A percentile compares a stretch with the other conserved stretches of the same genome.
Conservation (phyloP, 2,113 vertebrate species). For the Sinocyclocheilus grahami region DNA sequence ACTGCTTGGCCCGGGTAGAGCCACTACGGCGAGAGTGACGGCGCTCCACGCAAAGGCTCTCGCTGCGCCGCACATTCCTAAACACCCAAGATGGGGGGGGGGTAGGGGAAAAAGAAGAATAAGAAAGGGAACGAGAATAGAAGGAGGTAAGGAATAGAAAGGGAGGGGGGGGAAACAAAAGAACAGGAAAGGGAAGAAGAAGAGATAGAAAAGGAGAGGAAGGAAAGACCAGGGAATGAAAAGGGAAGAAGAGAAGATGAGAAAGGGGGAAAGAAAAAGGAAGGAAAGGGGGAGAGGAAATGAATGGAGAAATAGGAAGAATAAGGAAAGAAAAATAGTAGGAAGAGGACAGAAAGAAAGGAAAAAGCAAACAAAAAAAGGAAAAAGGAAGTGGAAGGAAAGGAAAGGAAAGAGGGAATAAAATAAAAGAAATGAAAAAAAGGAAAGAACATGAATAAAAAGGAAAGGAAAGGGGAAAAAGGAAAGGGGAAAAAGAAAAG, state of each 20-base stretch:
- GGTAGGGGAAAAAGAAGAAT: neutral
- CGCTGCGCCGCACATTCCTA: slow-evolving; percentile 83
- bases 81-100: slow-evolving; percentile 46
- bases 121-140: neutral
- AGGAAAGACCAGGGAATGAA: neutral
- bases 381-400: too few relatives aligned
- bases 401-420: neutral
- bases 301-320: neutral
- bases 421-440: too few relatives aligned
- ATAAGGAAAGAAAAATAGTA: neutral
- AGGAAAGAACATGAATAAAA: too few relatives aligned
- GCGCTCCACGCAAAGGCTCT: slow-evolving; percentile 87
- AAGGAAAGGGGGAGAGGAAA: neutral
- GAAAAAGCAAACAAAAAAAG: neutral
- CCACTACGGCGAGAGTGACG: slow-evolving; percentile 82
- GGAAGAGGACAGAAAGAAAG: neutral
- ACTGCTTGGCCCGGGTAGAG: slow-evolving; percentile 85
- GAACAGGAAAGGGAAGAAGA: neutral
- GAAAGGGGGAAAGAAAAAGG: neutral
- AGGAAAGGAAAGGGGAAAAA: too few relatives aligned
- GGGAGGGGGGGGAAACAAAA: too few relatives aligned
- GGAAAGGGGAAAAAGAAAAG: too few relatives aligned
- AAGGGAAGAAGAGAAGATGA: neutral
- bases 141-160: neutral
- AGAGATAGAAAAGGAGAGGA: neutral